Percentiles rank a stretch among this genome's conserved stretches.
Evolutionary conservation across 2,797 vertebrate genomes (phyloP).

Genomic region (Rhinophrynus dorsalis): DNA sequence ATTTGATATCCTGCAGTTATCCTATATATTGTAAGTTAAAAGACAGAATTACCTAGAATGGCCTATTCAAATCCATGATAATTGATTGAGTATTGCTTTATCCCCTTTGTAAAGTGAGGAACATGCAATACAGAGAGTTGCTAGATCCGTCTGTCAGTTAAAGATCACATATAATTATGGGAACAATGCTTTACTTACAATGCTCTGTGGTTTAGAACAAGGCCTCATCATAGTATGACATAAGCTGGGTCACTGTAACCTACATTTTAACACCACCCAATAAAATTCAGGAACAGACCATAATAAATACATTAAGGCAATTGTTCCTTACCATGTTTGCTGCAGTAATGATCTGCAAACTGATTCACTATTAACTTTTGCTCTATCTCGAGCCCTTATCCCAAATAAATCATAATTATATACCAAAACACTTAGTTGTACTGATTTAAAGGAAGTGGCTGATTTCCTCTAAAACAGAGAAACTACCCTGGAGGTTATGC

Average conservation of each 20-base stretch:
- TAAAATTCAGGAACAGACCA: not conserved
- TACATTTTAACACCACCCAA: not conserved
- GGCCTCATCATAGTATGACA: slow-evolving; percentile 1
- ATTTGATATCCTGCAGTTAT: too few relatives aligned
- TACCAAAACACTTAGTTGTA: too few relatives aligned
- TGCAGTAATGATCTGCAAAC: too few relatives aligned
- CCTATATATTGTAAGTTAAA: too few relatives aligned
- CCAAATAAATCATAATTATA: not conserved
- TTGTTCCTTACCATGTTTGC: not conserved
- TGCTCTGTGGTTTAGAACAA: not conserved
- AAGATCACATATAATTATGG: not conserved
- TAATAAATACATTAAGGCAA: not conserved
- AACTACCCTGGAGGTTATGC: too few relatives aligned
- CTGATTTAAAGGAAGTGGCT: too few relatives aligned
- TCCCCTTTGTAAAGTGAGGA: not conserved
- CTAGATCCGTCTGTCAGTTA: not conserved
- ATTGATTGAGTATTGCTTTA: not conserved
- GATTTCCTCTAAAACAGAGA: too few relatives aligned
- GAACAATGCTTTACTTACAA: slow-evolving; percentile 6
- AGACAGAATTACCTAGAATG: too few relatives aligned
- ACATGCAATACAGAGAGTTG: not conserved
- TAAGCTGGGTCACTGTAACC: slow-evolving; percentile 32
- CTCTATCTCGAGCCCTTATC: not conserved
- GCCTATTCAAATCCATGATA: too few relatives aligned
- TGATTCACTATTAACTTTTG: too few relatives aligned